Evolutionary conservation across 2,797 vertebrate species (phyloP), one percentile per base, ranked within the genome.

Genomic region (Poecile montanus): DNA sequence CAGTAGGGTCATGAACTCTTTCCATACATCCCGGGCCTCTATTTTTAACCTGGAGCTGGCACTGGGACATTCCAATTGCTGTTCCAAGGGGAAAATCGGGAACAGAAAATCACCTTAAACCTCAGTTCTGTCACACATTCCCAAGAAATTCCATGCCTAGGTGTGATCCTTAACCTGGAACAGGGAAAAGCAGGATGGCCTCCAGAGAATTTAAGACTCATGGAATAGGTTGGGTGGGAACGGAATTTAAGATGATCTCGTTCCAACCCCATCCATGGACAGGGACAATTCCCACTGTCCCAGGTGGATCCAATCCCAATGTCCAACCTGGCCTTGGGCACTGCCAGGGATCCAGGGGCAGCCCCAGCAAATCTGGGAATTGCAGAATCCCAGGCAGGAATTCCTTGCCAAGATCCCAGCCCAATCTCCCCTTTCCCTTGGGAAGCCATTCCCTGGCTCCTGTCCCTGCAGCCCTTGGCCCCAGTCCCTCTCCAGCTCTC

Each of bases 241-340:
- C n/a, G 36, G 34, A 16, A 34, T 25, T 26, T 30, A 9, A 40
- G 12, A n/a, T 19, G 2, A 63, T 21, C 29, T 34, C 9, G 6
- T 25, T 13, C 16, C 25, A 4, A 6, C 6, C 11, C 10, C 25
- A 25, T 48, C 50, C 60, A 25, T 7, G 34, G 0, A 0, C 50
- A 48, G 16, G 34, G 34, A 48, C 15, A 27, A 0, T 2, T 63
- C 23, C 23, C 30, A 7, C 8, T 0, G 0, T 65, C 25, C 51
- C 68, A 57, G 30, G 0, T 5, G 23, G 1, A 73, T 22, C 53
- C 12, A 56, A 13, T 7, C 17, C 30, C 50, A n/a, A 0, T 15
- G 29, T 17, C 61, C 58, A 56, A 0, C 42, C 58, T 29, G 68
- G 34, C 42, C 50, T 63, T 5, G 50, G 80, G 0, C 40, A 72